Evolutionary conservation across 2,113 vertebrate species (phyloP), one percentile per base, ranked within the genome.

Genomic region (Chaenocephalus aceratus): DNA sequence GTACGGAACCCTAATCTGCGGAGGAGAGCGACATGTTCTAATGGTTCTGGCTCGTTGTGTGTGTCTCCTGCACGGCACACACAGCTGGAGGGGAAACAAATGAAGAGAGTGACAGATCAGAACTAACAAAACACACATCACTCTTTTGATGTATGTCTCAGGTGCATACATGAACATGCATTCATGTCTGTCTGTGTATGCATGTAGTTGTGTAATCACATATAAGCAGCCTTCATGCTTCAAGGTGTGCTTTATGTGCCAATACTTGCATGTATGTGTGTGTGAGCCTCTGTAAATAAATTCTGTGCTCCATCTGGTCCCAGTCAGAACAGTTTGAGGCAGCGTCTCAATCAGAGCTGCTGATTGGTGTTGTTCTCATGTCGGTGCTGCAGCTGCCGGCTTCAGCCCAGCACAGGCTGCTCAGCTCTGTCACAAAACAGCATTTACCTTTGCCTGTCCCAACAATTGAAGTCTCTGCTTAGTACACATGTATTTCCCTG

Each of bases 241-340:
- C 36, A 45, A 53, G 14, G 21, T 53, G 41, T 51, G 41, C 48
- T 4, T 26, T 70, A 10, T 44, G 41, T 57, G 49, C 12, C 36
- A 34, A n/a, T 21, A 23, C 2, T 61, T 62, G 44, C 3, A 93
- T 49, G 58, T 34, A 53, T 51, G 67, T 60, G 41, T 90, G 93
- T 94, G 93, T 94, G 94, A 93, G 91, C 93, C 92, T 94, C 87
- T 89, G 88, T 91, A 94, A 95, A 93, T 72, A 89, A 93, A 46
- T 93, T 95, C 93, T 91, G 94, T 92, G 91, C 95, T 95, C 95
- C 94, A 94, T 89, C 94, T 94, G 94, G 92, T 94, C 95, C 95
- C 94, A 95, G 94, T 96, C 94, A 94, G 89, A 94, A 92, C 79
- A 72, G 65, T 89, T 86, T 80, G 72, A 70, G 57, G 62, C 59